Conservation (phyloP, 2,888 invertebrate species). For the Kuschelorhynchus macadamiae region DNA sequence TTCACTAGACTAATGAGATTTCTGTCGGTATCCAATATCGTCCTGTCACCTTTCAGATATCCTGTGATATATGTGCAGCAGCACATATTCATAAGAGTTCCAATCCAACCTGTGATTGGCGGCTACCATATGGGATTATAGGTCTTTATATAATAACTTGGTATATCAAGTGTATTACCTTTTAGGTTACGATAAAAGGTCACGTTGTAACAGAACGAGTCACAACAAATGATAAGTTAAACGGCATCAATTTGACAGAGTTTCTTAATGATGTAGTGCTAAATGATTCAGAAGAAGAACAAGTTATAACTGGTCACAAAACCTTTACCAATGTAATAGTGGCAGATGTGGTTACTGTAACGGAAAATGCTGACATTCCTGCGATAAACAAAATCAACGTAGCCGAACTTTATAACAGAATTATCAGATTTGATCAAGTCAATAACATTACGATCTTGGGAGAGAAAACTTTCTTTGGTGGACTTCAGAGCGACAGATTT, state of each 20-base stretch:
- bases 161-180: conserved; percentile 14
- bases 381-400: conserved; percentile 57
- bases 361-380: conserved; percentile 52
- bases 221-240: conserved; percentile 55
- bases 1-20: too few species aligned
- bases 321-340: conserved; percentile 53
- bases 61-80: too few species aligned
- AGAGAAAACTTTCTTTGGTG: conserved; percentile 61
- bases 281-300: conserved; percentile 55
- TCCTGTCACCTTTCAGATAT: too few species aligned
- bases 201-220: conserved; percentile 57
- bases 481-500: conserved; percentile 59
- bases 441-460: conserved; percentile 56
- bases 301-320: conserved; percentile 61
- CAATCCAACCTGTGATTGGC: too few species aligned
- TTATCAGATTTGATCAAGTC: conserved; percentile 56
- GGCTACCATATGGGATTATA: too few species aligned
- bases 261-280: conserved; percentile 63
- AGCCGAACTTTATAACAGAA: conserved; percentile 54
- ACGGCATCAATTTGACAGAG: conserved; percentile 59
- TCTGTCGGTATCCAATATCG: too few species aligned
- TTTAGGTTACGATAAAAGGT: conserved; percentile 59
- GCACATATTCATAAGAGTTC: too few species aligned
- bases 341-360: conserved; percentile 40
- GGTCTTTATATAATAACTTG: too few species aligned